Evolutionary conservation across 2,797 vertebrate genomes (phyloP), one percentile per base, ranked within the genome.

Genomic region (Poecilia wingei): DNA sequence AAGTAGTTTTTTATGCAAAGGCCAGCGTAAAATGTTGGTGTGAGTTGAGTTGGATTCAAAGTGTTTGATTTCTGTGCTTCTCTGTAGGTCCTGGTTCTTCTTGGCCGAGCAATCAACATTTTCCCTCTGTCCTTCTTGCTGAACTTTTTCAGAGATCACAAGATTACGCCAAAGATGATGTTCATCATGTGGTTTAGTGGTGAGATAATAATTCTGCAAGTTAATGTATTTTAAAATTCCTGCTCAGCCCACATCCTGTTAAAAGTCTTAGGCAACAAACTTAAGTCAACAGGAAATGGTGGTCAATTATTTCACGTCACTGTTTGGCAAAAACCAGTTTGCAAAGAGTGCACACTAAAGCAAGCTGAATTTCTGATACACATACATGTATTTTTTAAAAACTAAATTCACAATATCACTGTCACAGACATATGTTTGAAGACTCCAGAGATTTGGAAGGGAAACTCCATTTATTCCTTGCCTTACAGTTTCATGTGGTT

Each of bases 181-280:
- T 99, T 98, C 91, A 98, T 99, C 93, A 99, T 99, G 98, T 99
- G 98, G 98, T 99, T 99, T 84, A 99, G 98, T 43, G 98, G 98
- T 99, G 93, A 98, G 97, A 92, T n/a, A 72, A 8, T 55, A 4
- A 53, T 46, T 2, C 4, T 33, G 61, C 22, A 22, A 22, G 51
- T 18, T 66, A 6, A 25, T 28, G 3, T 43, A n/a, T 73, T 59
- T 18, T 0, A 0, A 70, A 20, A 79, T 55, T 20, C 0, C 3
- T 12, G 7, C 8, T 25, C 28, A 8, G 2, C 43, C 46, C 2
- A 53, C 16, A 28, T 20, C 75, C 72, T 77, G 3, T 64, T 47
- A 28, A 3, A 14, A n/a, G 8, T 12, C 9, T 46, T 16, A 6
- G 10, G 33, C 6, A 55, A 25, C 33, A 39, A 0, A 51, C 3